Evolutionary conservation across 2,113 vertebrate species (phyloP).

Genomic region (Hyaena hyaena): DNA sequence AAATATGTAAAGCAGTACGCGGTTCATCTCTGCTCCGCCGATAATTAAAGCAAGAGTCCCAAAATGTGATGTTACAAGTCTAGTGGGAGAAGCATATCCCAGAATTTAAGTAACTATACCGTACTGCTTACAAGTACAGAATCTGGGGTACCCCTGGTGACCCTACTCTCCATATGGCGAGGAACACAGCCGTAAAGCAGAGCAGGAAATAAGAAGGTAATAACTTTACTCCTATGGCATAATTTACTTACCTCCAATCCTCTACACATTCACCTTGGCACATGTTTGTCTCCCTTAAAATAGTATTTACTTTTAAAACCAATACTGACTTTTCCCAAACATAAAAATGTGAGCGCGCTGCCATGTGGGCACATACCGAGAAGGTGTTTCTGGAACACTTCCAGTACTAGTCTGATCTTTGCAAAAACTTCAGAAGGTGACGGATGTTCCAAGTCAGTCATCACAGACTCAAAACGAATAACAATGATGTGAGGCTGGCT

Average conservation of each 20-base stretch:
- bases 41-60: constrained; percentile 27
- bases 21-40: constrained; percentile 20
- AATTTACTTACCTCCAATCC: neutral
- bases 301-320: neutral
- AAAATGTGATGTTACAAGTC: neutral
- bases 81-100: neutral
- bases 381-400: constrained; percentile 90
- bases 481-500: constrained; percentile 83
- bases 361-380: constrained; percentile 86
- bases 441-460: constrained; percentile 83
- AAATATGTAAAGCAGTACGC: constrained; percentile 2
- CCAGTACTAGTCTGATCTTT: constrained; percentile 91
- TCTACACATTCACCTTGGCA: neutral
- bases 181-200: neutral
- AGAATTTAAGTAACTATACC: neutral
- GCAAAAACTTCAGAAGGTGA: constrained; percentile 91
- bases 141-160: neutral
- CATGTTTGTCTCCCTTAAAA: neutral
- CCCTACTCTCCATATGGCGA: neutral
- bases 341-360: neutral
- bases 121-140: neutral
- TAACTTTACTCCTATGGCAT: neutral
- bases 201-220: neutral
- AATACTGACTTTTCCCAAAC: neutral
- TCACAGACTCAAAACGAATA: constrained; percentile 86